Evolutionary conservation across 2,888 invertebrate species (phyloP), one percentile per base, ranked within the genome.

Genomic region (Hypomecis punctinalis): DNA sequence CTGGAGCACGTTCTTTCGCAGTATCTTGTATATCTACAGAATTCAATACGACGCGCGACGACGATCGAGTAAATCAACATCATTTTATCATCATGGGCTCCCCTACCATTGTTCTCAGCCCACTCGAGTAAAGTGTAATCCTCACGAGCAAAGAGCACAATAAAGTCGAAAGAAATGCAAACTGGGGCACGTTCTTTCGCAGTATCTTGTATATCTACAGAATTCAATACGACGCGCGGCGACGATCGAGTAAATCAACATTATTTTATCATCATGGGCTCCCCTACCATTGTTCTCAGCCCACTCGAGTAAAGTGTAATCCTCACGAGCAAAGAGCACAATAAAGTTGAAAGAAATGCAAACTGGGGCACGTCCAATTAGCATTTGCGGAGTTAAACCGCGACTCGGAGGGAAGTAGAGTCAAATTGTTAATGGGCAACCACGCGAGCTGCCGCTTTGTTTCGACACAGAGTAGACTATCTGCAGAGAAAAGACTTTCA

Each of bases 321-420:
- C 6, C 13, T 42, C 11, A 39, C n/a, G 6, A 13, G 6, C 40
- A 36, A 33, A 51, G 48, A 7, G n/a, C 11, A 47, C 11, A 13
- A 33, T 46, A 57, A 42, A 47, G 23, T 48, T 3, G 39, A 48
- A 56, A 11, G 45, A 54, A 55, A 43, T 39, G 35, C n/a, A 39
- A 55, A 40, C 40, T 45, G 37, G 48, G 58, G 35, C 57, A 54
- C 35, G n/a, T 39, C 47, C 51, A 37, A 52, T 64, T 36, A 58
- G 46, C 60, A 65, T 51, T 66, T 40, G 13, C 55, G 53, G 55
- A 51, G 57, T 60, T 10, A 47, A 52, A 55, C 8, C 39, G 8
- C 35, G 58, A 59, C 39, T 55, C 56, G 56, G 23, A 59, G 54
- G 47, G 48, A 48, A 61, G 54, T 65, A 54, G 59, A 49, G 52